phyloP scores from a whole-genome alignment of 2,797 vertebrate genomes.

The Agapornis canus region DNA sequence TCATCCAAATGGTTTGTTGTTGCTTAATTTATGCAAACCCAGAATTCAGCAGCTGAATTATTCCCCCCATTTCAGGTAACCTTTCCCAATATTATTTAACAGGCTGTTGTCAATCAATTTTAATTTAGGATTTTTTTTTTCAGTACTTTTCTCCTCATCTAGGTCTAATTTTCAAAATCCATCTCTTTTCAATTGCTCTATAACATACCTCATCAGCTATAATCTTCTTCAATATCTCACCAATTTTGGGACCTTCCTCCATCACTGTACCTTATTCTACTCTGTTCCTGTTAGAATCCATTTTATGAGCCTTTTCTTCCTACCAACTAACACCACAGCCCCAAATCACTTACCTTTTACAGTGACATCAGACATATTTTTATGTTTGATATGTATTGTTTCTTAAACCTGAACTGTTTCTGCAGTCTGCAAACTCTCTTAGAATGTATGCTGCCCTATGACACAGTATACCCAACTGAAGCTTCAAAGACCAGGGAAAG shows the following conservation, averaged over 20 bases:
- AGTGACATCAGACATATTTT: background rate
- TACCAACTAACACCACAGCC: background rate
- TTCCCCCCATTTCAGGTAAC: background rate
- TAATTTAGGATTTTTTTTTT: background rate
- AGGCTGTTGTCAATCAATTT: background rate
- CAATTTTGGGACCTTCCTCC: background rate
- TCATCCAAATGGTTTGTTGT: background rate
- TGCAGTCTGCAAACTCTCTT: background rate
- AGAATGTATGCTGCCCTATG: background rate
- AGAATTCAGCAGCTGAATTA: background rate
- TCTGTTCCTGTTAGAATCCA: background rate
- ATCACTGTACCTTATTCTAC: background rate
- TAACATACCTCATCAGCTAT: background rate
- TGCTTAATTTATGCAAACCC: background rate
- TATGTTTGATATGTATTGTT: background rate
- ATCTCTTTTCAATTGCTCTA: background rate
- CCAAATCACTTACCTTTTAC: background rate
- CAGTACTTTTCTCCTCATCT: background rate
- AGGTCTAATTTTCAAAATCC: background rate
- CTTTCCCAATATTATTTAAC: background rate
- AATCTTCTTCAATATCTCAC: background rate
- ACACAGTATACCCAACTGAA: background rate
- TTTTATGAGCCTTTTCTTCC: background rate
- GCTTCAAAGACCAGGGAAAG: background rate
- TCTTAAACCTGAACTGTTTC: background rate